A percentile compares a stretch with the other conserved stretches of the same genome.
Conservation (phyloP, 2,888 invertebrate genomes). For the Synanthedon formicaeformis region DNA sequence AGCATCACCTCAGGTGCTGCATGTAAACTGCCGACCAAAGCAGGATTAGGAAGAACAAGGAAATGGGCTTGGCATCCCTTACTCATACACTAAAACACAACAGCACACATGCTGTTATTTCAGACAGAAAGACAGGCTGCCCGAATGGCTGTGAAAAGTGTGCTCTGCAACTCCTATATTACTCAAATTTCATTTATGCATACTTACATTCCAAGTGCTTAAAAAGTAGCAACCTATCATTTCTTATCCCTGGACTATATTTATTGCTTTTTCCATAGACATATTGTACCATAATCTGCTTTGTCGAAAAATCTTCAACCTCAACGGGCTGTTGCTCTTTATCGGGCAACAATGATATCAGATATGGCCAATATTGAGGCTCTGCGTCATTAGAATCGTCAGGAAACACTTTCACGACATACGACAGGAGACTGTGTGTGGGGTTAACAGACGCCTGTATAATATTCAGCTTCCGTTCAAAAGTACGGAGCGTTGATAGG, state of each 20-base stretch:
- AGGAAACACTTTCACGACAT: constrained; percentile 72
- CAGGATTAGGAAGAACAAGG: too few species aligned
- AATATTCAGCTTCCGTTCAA: constrained; percentile 74
- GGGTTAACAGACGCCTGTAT: constrained; percentile 85
- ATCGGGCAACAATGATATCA: constrained; percentile 70
- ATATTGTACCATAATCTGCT: constrained; percentile 85
- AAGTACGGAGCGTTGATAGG: constrained; percentile 72
- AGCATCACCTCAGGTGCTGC: too few species aligned
- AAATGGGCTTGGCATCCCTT: too few species aligned
- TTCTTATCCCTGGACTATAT: constrained; percentile 58
- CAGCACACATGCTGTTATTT: too few species aligned
- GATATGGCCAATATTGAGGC: constrained; percentile 72
- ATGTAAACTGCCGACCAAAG: too few species aligned
- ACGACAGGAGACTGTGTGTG: constrained; percentile 75
- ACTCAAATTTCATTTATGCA: background rate
- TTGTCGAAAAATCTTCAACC: constrained; percentile 69
- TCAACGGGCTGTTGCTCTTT: constrained; percentile 38
- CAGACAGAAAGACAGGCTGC: too few species aligned
- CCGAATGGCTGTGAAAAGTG: too few species aligned
- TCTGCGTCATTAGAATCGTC: constrained; percentile 34
- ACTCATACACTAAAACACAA: too few species aligned
- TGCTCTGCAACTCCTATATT: too few species aligned
- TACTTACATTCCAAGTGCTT: constrained; percentile 83
- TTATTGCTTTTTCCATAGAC: constrained; percentile 73
- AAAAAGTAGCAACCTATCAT: constrained; percentile 79